Percentiles rank a stretch among this genome's conserved stretches.
phyloP scores from a whole-genome alignment of 2,797 vertebrate genomes.

The Pseudochirops cupreus region DNA sequence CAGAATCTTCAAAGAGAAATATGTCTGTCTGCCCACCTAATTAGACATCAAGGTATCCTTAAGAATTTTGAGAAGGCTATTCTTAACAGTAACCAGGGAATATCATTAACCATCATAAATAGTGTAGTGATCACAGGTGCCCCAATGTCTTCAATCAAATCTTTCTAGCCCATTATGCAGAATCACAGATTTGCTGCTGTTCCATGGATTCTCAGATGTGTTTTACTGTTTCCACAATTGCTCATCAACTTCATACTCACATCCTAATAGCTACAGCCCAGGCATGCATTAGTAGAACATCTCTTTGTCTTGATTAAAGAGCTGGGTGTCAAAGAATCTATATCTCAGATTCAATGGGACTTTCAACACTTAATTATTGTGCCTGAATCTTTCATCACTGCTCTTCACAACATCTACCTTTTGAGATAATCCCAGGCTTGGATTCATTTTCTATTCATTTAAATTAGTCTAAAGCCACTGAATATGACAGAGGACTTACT shows the following conservation, averaged over 20 bases:
- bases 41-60: constrained; percentile 65
- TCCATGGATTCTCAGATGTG: constrained; percentile 29
- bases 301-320: constrained; percentile 52
- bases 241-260: constrained; percentile 30
- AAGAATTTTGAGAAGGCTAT: constrained; percentile 49
- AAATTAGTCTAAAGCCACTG: constrained; percentile 25
- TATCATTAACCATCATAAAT: constrained; percentile 57
- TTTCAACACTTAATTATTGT: constrained; percentile 14
- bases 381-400: constrained; percentile 28
- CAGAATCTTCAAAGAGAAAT: constrained; percentile 68
- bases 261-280: constrained; percentile 14
- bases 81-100: constrained; percentile 59
- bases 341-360: constrained; percentile 17
- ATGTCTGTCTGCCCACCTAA: constrained; percentile 59
- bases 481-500: neutral
- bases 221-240: constrained; percentile 32
- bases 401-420: constrained; percentile 19
- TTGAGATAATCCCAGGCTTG: constrained; percentile 23
- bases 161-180: constrained; percentile 31
- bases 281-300: constrained; percentile 3
- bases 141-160: constrained; percentile 49
- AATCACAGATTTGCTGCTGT: constrained; percentile 36
- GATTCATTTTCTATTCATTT: constrained; percentile 36
- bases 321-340: constrained; percentile 46
- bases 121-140: constrained; percentile 58